Evolutionary conservation across 2,113 vertebrate species (phyloP).

Genomic region (Sebastes schlegelii): DNA sequence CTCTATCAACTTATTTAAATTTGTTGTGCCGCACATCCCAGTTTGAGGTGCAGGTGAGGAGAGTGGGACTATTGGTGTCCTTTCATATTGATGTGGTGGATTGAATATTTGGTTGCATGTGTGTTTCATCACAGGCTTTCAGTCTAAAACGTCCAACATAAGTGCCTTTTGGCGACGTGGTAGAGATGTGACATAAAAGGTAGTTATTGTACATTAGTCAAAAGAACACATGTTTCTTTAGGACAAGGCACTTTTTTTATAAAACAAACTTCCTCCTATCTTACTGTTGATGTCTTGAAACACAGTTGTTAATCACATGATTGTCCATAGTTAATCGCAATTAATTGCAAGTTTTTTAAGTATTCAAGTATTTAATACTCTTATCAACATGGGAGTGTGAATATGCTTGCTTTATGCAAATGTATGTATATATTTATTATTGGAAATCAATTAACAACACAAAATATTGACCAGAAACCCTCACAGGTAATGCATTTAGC

Average conservation of each 20-base stretch:
- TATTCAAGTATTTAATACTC: no score
- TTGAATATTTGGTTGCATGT: slow-evolving; percentile 14
- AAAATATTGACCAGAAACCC: no score
- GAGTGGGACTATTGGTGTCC: slow-evolving; percentile 28
- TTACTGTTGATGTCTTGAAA: not conserved
- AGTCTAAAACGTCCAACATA: not conserved
- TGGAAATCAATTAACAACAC: no score
- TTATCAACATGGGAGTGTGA: no score
- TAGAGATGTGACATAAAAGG: not conserved
- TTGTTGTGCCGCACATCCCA: slow-evolving; percentile 73
- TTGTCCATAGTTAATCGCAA: no score
- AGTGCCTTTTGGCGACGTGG: not conserved
- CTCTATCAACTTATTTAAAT: slow-evolving; percentile 81
- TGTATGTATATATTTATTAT: no score
- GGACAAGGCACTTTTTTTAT: not conserved
- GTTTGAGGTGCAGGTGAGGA: slow-evolving; percentile 60
- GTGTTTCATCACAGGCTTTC: slow-evolving; percentile 11
- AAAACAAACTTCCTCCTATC: not conserved
- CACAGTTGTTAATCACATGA: not conserved
- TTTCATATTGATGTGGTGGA: slow-evolving; percentile 7
- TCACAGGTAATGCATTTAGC: no score
- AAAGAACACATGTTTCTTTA: not conserved
- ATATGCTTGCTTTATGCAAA: no score
- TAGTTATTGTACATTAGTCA: not conserved
- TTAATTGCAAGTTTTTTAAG: no score